Evolutionary conservation across 1,140 invertebrate species (phyloP), one percentile per base, ranked within the genome.

Genomic region (Bombus waltoni): DNA sequence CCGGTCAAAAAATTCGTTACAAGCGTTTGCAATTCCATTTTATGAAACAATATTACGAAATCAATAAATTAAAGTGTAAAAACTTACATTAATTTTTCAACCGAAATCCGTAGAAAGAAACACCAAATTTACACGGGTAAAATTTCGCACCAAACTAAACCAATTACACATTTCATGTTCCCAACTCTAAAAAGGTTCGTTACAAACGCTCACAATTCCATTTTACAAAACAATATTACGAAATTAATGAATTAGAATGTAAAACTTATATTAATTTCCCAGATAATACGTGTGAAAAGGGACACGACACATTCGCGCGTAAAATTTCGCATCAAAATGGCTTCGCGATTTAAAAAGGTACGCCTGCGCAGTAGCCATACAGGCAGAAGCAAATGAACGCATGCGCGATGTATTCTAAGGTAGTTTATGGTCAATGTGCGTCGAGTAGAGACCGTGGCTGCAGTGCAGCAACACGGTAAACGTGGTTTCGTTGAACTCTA

Each of bases 381-480:
- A 22, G 18, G 22, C 28, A 35, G n/a, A 10, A 11, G 57, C 3
- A 59, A 57, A 15, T 22, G 22, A 5, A 72, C 53, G 70, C 74
- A 57, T 42, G 32, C n/a, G 44, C 65, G 3, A 15, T 42, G 5
- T 5, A 53, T 53, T 22, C 5, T 53, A 22, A 53, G 47, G 6
- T 53, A 86, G 79, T 82, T 81, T 75, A 44, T 82, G 79, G 84
- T 82, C 84, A 82, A 82, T 86, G 79, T 22, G 83, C 77, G 76
- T 65, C 13, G 38, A 53, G 25, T 35, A 53, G 53, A 25, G 76
- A 80, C 76, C 53, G 83, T 85, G 42, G 83, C 82, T 78, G 74
- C 77, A 80, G 13, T 80, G 4, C 42, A 32, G 77, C 77, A 85
- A 57, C 77, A 85, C 53, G 68, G 62, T 35, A 38, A 72, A 80